Evolutionary conservation across 2,888 invertebrate species (phyloP), one percentile per base, ranked within the genome.

Genomic region (Colletes collaris): DNA sequence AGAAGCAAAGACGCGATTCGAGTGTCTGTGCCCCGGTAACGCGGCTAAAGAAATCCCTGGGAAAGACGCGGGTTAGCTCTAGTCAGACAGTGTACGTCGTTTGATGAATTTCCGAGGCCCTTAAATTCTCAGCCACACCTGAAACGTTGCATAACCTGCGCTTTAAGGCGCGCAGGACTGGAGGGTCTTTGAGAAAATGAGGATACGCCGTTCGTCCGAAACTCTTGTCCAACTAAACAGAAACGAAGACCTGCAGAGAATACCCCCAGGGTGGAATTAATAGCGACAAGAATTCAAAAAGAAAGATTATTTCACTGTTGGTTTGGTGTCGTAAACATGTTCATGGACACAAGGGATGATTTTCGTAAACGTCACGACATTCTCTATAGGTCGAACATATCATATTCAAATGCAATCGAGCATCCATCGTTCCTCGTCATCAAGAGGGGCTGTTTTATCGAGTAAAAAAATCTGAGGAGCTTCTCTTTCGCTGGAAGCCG

Each of bases 91-190:
- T 55, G 50, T 53, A 46, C 19, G 4, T 49, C 7, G 49, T 8
- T 46, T 50, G 62, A 62, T 56, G 56, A 46, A 65, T 40, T 35
- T 67, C 67, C 35, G 66, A 67, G 50, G 56, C 35, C 5, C 27
- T 13, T 52, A 27, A n/a, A 49, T 55, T 49, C 19, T 7, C 55
- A 35, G 59, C 65, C 59, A 27, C 53, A 13, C 49, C 35, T 52
- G 64, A 27, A 37, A 50, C 50, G 67, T 69, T 75, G 19, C 58
- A 59, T 69, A 78, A 78, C 68, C 27, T 27, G 59, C 27, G 64
- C 27, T 75, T 55, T 55, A 65, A 64, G 77, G 49, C n/a, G 77
- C 68, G 59, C 68, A 59, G 59, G 40, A 55, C 49, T 16, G n/a
- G 8, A 19, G n/a, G 53, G 40, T 65, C 76, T 52, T 69, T 62